These are phyloP conservation scores for Brachynemurus nebulosus DNA, from an alignment of 2,888 invertebrate species.

Conservation along the genomic window DNA sequence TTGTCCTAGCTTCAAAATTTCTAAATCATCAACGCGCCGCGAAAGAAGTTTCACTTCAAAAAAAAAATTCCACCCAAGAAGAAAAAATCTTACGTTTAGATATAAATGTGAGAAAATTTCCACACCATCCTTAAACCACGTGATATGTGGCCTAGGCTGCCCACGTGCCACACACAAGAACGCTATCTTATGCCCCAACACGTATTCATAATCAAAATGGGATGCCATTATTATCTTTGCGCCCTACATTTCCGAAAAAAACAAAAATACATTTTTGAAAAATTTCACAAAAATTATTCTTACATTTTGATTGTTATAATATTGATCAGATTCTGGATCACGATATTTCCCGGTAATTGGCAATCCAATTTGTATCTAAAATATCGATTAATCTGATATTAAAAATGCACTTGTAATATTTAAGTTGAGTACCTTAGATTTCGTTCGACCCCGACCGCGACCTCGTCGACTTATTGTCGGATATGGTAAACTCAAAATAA, in stretches of 20 bases:
- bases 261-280: too few species aligned
- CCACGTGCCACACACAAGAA: conserved; percentile 86
- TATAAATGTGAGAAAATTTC: conserved; percentile 85
- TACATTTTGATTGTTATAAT: conserved; percentile 80
- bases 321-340: conserved; percentile 80
- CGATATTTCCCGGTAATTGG: conserved; percentile 81
- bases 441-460: conserved; percentile 55
- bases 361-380: conserved; percentile 66
- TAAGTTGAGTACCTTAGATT: conserved; percentile 61
- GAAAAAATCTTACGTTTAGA: conserved; percentile 73
- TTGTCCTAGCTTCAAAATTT: too few species aligned
- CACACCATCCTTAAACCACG: conserved; percentile 91
- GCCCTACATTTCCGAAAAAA: conserved; percentile 43
- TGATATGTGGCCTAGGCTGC: conserved; percentile 79
- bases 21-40: too few species aligned
- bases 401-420: not conserved
- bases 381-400: too few species aligned
- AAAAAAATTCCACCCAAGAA: too few species aligned
- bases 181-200: conserved; percentile 85
- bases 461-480: conserved; percentile 43
- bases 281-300: conserved; percentile 26
- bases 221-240: conserved; percentile 80
- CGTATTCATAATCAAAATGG: conserved; percentile 88
- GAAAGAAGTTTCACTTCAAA: too few species aligned
- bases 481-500: conserved; percentile 1